phyloP scores from a whole-genome alignment of 2,888 invertebrate genomes.

The Leptinotarsa juncta region DNA sequence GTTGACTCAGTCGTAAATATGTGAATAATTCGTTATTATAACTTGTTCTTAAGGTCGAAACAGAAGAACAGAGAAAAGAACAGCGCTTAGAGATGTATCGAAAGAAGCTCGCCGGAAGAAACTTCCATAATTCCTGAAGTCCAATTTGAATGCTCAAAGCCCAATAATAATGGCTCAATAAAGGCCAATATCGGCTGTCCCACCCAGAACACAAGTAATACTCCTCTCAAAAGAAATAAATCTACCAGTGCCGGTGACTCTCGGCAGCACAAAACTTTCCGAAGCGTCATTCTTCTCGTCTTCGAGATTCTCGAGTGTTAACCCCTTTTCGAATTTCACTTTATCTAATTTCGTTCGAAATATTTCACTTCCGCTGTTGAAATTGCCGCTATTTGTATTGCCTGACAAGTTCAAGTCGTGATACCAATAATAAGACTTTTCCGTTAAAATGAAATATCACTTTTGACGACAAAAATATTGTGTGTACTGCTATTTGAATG shows the following conservation, averaged over 20 bases:
- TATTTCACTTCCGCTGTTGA: constrained; percentile 50
- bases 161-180: constrained; percentile 1
- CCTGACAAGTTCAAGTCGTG: constrained; percentile 54
- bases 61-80: too few species aligned
- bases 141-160: background rate
- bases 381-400: constrained; percentile 54
- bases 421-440: constrained; percentile 52
- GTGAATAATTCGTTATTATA: too few species aligned
- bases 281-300: constrained; percentile 13
- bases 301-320: constrained; percentile 39
- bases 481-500: constrained; percentile 18
- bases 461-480: constrained; percentile 25
- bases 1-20: too few species aligned
- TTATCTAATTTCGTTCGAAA: constrained; percentile 54
- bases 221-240: constrained; percentile 13
- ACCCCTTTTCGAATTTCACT: constrained; percentile 53
- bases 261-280: constrained; percentile 10
- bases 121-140: background rate
- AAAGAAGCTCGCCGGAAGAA: background rate
- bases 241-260: constrained; percentile 11
- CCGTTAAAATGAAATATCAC: constrained; percentile 41
- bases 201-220: background rate
- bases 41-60: too few species aligned
- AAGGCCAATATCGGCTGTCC: constrained; percentile 1
- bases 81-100: too few species aligned